Evolutionary conservation across 2,888 invertebrate species (phyloP), one percentile per base, ranked within the genome.

Genomic region (Mantis religiosa): DNA sequence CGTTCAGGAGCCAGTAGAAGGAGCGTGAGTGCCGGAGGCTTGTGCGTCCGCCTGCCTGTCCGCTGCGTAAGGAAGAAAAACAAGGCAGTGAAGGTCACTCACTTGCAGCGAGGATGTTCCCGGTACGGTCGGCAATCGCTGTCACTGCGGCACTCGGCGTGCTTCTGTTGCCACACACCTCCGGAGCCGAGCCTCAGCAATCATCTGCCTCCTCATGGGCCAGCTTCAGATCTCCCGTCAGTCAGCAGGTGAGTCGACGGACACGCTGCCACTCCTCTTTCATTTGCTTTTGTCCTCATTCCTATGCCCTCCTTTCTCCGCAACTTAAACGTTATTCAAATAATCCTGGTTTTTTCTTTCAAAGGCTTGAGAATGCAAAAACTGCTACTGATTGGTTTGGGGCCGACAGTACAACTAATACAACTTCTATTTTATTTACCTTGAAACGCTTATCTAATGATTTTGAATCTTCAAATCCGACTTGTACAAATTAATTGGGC

Each of bases 211-310:
- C 81, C 7, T 82, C 87, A 14, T 87, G 87, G 87, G 7, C 28
- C 82, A 87, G 82, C 87, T 87, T 82, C 87, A 87, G 87, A n/a
- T 30, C 82, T 12, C 34, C 87, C 25, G 87, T 82, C n/a, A 87
- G 15, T 82, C 87, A 87, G 20, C 87, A 87, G 87, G 87, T 87
- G 82, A 34, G 87, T 71, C 20, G n/a, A n/a, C n/a, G 20, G 54
- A 71, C 54, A 71, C 54, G 15, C 7, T 54, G 54, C 54, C 54
- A 14, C 54, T 71, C 54, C 54, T 71, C 54, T 25, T 28, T 30
- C 28, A 28, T 15, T 34, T 6, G 41, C 34, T 34, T 84, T 83
- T 82, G 90, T 87, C 90, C 54, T 20, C 54, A 25, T 71, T 71
- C 20, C 25, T 71, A 2, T 71, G 54, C 20, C 54, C 54, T 71